Conservation (phyloP, 1,140 invertebrate genomes). For the Macrocentrus cingulum region DNA sequence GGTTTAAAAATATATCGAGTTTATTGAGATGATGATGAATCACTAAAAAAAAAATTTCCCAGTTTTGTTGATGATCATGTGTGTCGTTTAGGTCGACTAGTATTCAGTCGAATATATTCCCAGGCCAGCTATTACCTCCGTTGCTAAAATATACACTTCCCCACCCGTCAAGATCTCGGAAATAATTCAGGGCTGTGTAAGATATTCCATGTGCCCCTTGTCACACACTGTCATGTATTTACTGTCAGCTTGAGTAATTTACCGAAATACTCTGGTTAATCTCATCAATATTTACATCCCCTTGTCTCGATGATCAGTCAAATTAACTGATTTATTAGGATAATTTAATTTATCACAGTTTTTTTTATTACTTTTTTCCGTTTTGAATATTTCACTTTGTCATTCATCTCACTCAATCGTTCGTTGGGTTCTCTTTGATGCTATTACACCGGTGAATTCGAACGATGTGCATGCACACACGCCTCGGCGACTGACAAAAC, state of each 20-base stretch:
- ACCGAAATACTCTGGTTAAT: too few species aligned
- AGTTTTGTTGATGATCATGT: too few species aligned
- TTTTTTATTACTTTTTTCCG: too few species aligned
- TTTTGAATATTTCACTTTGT: too few species aligned
- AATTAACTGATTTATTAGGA: neutral
- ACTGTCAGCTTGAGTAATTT: too few species aligned
- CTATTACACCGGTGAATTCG: constrained; percentile 4
- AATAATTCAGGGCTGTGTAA: constrained; percentile 32
- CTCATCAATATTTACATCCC: neutral
- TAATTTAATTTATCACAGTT: neutral
- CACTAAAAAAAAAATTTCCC: too few species aligned
- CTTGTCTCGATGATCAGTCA: neutral
- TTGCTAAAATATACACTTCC: constrained; percentile 42
- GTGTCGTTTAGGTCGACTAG: neutral
- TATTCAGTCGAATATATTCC: constrained; percentile 33
- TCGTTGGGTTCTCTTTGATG: constrained; percentile 7
- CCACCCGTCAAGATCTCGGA: constrained; percentile 22
- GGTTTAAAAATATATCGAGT: too few species aligned
- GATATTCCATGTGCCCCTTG: neutral
- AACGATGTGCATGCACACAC: too few species aligned
- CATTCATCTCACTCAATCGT: neutral
- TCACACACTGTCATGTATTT: constrained; percentile 1
- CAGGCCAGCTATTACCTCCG: constrained; percentile 38
- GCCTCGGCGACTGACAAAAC: constrained; percentile 4
- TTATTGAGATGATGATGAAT: too few species aligned